Conservation (phyloP, 2,113 vertebrate genomes). For the Takifugu bimaculatus region DNA sequence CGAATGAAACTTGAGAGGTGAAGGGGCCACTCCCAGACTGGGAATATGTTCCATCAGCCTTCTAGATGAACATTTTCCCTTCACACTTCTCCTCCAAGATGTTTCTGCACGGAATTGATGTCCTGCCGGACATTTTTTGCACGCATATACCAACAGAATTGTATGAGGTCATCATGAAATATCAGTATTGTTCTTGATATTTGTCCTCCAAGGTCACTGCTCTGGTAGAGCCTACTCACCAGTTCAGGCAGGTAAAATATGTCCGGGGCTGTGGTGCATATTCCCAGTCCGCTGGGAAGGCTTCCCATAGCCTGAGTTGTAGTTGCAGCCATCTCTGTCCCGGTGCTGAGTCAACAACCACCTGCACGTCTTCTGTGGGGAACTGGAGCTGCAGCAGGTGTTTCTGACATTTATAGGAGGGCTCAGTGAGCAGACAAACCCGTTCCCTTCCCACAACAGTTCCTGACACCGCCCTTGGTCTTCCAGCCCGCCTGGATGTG, state of each 20-base stretch:
- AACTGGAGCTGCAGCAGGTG: slow-evolving; percentile 43
- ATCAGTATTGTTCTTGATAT: too few relatives aligned
- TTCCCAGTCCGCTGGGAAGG: slow-evolving; percentile 68
- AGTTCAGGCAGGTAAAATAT: slow-evolving; percentile 75
- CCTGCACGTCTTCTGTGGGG: slow-evolving; percentile 19
- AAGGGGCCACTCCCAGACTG: neutral
- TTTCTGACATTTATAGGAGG: slow-evolving; percentile 41
- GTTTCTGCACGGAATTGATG: neutral
- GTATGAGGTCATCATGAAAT: neutral
- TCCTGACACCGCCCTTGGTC: slow-evolving; percentile 38
- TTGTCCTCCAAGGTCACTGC: neutral
- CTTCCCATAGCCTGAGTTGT: slow-evolving; percentile 61
- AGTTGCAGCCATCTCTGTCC: slow-evolving; percentile 64
- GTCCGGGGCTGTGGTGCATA: slow-evolving; percentile 70
- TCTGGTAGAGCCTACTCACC: slow-evolving; percentile 47
- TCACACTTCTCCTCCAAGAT: neutral
- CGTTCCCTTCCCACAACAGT: slow-evolving; percentile 44
- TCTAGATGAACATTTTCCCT: neutral
- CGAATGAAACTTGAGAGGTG: slow-evolving; percentile 48
- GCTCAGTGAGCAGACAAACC: slow-evolving; percentile 51
- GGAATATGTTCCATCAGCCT: slow-evolving; percentile 8
- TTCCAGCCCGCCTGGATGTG: neutral
- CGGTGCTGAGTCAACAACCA: slow-evolving; percentile 2
- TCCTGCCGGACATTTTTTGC: neutral
- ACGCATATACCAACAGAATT: neutral